Percentiles rank a stretch among this genome's conserved stretches.
phyloP scores from a whole-genome alignment of 64 coral and sea anemone species.

The Montipora cactus region DNA sequence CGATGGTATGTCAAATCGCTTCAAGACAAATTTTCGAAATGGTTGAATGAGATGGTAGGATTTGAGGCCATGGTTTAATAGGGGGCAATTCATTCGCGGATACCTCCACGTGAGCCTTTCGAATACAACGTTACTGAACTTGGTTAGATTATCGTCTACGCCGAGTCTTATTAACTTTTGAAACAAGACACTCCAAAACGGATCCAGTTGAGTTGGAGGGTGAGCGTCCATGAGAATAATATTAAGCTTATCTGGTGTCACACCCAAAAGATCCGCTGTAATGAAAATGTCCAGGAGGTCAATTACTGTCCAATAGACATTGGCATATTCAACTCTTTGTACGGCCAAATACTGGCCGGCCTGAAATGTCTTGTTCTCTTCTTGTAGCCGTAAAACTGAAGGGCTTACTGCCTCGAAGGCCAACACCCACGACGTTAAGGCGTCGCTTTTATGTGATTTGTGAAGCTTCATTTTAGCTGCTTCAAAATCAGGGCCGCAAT shows the following conservation, averaged over 20 bases:
- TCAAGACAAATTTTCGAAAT: background rate
- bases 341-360: conserved; percentile 37
- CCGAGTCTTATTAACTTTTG: conserved; percentile 17
- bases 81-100: background rate
- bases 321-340: conserved; percentile 41
- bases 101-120: conserved; percentile 9
- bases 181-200: conserved; percentile 27
- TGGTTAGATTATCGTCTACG: background rate
- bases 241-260: conserved; percentile 40
- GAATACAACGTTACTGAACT: conserved; percentile 11
- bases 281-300: conserved; percentile 42
- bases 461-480: background rate
- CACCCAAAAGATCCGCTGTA: conserved; percentile 1
- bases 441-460: background rate
- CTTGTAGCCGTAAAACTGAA: background rate
- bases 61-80: background rate
- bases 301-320: conserved; percentile 46
- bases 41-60: conserved; percentile 1
- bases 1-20: background rate
- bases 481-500: conserved; percentile 25
- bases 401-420: conserved; percentile 14
- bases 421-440: background rate
- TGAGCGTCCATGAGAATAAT: conserved; percentile 34
- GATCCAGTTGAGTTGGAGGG: conserved; percentile 13
- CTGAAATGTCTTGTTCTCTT: background rate